Evolutionary conservation across 2,113 vertebrate species (phyloP).

Genomic region (Apteryx mantelli): DNA sequence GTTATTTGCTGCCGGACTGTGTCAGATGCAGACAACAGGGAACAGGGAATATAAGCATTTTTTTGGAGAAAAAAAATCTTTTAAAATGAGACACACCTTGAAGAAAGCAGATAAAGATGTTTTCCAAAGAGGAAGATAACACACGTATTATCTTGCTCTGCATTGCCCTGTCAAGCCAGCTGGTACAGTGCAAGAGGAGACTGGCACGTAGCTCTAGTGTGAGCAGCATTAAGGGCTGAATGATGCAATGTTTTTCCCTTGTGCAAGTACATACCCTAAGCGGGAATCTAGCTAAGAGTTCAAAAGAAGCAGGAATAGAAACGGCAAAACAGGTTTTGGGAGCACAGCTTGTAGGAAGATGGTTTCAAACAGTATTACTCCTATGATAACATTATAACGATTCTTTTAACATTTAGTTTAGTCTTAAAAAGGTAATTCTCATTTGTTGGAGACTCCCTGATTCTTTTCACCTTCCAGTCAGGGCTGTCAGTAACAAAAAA

Average conservation of each 20-base stretch:
- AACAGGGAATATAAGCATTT: no score
- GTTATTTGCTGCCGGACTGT: background rate
- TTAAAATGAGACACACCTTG: background rate
- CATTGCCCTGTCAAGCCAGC: background rate
- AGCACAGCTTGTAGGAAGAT: background rate
- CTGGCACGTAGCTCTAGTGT: background rate
- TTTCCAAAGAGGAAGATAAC: background rate
- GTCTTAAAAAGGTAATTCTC: background rate
- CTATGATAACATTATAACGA: background rate
- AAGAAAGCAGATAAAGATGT: background rate
- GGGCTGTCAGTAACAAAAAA: background rate
- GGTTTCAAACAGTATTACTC: background rate
- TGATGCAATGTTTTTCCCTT: background rate
- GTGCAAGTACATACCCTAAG: background rate
- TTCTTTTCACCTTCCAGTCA: background rate
- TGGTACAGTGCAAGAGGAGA: background rate
- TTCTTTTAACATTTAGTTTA: background rate
- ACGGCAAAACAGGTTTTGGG: background rate
- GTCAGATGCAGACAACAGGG: background rate
- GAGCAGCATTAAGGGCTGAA: background rate
- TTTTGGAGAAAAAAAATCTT: background rate
- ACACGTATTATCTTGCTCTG: background rate
- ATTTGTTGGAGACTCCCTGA: accelerated
- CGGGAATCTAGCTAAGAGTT: background rate
- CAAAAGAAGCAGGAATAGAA: background rate